Percentiles rank a stretch among this genome's conserved stretches.
Conservation (phyloP, 2,888 invertebrate genomes). For the Synanthedon formicaeformis region DNA sequence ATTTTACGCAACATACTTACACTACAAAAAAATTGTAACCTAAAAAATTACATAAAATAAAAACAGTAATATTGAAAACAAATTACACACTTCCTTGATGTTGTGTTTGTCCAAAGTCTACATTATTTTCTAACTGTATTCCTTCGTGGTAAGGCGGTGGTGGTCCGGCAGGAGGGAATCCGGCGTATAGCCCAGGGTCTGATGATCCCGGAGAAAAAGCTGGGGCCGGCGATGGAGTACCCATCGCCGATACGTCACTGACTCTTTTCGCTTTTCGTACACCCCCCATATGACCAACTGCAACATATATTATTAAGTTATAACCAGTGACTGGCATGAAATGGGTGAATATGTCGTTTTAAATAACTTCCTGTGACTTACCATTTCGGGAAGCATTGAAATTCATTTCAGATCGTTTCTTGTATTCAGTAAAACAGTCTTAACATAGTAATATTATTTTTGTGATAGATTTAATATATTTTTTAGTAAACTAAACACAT, state of each 20-base stretch:
- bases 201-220: slow-evolving; percentile 31
- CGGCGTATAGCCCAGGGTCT: slow-evolving; percentile 11
- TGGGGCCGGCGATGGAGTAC: slow-evolving; percentile 57
- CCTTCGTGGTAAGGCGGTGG: slow-evolving; percentile 50
- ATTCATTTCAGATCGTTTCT: slow-evolving; percentile 37
- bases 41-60: neutral
- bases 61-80: neutral
- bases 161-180: slow-evolving; percentile 10
- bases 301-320: slow-evolving; percentile 8
- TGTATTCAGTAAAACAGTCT: slow-evolving; percentile 18
- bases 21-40: too few relatives aligned
- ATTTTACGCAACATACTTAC: too few relatives aligned
- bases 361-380: slow-evolving; percentile 17
- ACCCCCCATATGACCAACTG: slow-evolving; percentile 46
- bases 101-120: neutral
- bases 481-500: slow-evolving; percentile 48
- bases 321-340: too few relatives aligned
- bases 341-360: neutral
- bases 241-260: slow-evolving; percentile 78
- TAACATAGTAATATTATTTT: slow-evolving; percentile 31
- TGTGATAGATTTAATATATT: slow-evolving; percentile 21
- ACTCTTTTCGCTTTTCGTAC: slow-evolving; percentile 75
- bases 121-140: slow-evolving; percentile 38
- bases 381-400: slow-evolving; percentile 65
- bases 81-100: slow-evolving; percentile 26